Evolutionary conservation across 1,140 invertebrate species (phyloP), one percentile per base, ranked within the genome.

Genomic region (Drosophila virilis): DNA sequence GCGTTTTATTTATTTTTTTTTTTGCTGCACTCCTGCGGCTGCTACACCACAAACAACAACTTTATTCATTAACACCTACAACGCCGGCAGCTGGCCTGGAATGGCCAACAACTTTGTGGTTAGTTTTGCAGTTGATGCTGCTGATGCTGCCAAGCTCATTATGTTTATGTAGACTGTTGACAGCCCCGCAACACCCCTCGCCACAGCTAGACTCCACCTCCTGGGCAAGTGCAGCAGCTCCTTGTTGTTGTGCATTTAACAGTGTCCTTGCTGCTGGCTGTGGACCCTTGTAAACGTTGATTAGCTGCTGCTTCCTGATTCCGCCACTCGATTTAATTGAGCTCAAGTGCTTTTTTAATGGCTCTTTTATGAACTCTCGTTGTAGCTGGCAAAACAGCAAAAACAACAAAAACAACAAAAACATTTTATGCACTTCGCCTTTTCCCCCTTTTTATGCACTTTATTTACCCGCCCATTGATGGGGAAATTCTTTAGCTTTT

Each of bases 61-160:
- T 84, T 89, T 91, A 83, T 91, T 91, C 88, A 91, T 91, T 91
- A 91, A 91, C 88, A 91, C 88, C 89, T 91, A 88, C 88, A 88
- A 91, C 76, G 57, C 60, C 42, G 60, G 70, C 67, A 74, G 68
- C 71, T 69, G 71, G 50, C 52, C 52, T 67, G 64, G 69, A 86
- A 68, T 80, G 78, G 85, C 66, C 71, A 86, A 88, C 83, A 89
- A 88, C 83, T 89, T 88, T 88, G 83, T 84, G 83, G 83, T 88
- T 88, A 83, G 84, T 84, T 86, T 86, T 86, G 65, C 76, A 40
- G 65, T 71, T 65, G 66, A 52, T 64, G 70, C 69, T 79, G 51
- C 51, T n/a, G n/a, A n/a, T n/a, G n/a, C 58, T 43, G 68, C 67
- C 66, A 75, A 74, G 80, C 82, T 86, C 79, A 86, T 86, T 86